Base-by-base conservation (phyloP, 2,888 invertebrate species). In the Epinotia ramella region DNA sequence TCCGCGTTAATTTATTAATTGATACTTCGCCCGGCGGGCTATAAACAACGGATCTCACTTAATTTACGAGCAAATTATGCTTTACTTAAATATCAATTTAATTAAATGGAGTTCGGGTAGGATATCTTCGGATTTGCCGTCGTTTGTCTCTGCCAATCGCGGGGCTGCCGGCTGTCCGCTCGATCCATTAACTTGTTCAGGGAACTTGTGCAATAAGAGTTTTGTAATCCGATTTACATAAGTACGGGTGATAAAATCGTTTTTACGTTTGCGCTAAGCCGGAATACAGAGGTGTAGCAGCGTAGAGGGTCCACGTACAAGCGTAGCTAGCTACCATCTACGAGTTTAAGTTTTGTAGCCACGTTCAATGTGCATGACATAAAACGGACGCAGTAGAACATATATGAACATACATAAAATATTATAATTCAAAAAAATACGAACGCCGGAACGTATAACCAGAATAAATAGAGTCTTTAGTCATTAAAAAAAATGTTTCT, bases 11-110 rank as follows among this genome's bases (percentile, higher is more conserved):
- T 94, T 94, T 93, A 94, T 94, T 94, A 94, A 94, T 94, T 93
- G 93, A 90, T 87, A 88, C 88, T 91, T 89, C 88, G 87, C 90
- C 88, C 90, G 85, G 83, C 84, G 84, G 87, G 89, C 90, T 91
- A 93, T 94, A 93, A 94, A 94, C 93, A 94, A 94, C 88, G 90
- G 87, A 92, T 93, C 92, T 91, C 89, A 88, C 92, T 93, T 94
- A 94, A 94, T 93, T 93, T 93, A 94, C 93, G 93, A 93, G 91
- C 89, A 88, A 94, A 94, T 94, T 94, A 93, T 94, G 91, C 93
- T 93, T 92, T 91, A 92, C 93, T 94, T 94, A 93, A 94, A 94
- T 94, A 94, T 94, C 94, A 94, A 94, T 94, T 94, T 94, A 94
- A 93, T 94, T 94, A 93, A 94, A 92, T 91, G 89, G 86, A 88